Evolutionary conservation across 2,888 invertebrate genomes (phyloP), one percentile per base, ranked within the genome.

Genomic region (Mimumesa dahlbomi): DNA sequence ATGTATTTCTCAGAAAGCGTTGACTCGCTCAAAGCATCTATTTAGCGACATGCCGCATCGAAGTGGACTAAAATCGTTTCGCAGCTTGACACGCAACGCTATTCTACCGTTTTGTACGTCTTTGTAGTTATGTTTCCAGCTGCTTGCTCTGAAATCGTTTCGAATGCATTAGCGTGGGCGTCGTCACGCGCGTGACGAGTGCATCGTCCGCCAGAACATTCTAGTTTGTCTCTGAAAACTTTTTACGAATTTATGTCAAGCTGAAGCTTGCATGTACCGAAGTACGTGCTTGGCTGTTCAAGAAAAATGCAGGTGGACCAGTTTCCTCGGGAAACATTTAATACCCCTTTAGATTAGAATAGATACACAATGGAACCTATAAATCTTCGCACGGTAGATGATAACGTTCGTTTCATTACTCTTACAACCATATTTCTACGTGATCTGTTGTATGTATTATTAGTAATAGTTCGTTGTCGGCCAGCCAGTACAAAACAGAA

Each of bases 61-160:
- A 40, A 38, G 21, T 62, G 52, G 38, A 36, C 46, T 59, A 54
- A 62, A 76, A 66, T 69, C 68, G 64, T 74, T 77, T 74, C 48
- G 48, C 48, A 36, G 48, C 52, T n/a, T 64, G 36, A 25, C 45
- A 46, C 48, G 36, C n/a, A 22, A 43, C 5, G 22, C 56, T 50
- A 57, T 45, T 40, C 50, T 53, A 11, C 42, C 14, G 49, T 43
- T 62, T 40, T 36, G 29, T 46, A 21, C 11, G 21, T 29, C 52
- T 52, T 46, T 65, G 52, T 48, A 2, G 7, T 9, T 6, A 29
- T 2, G 29, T 29, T 29, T 29, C 7, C 2, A 29, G 29, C 9
- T 66, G 25, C 2, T 34, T 16, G 7, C 42, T n/a, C 19, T 66
- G 21, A 46, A 67, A 66, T 57, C 56, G 67, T 40, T 56, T 45